Base-by-base conservation (phyloP, 2,888 invertebrate species). In the Erpobdella octoculata region DNA sequence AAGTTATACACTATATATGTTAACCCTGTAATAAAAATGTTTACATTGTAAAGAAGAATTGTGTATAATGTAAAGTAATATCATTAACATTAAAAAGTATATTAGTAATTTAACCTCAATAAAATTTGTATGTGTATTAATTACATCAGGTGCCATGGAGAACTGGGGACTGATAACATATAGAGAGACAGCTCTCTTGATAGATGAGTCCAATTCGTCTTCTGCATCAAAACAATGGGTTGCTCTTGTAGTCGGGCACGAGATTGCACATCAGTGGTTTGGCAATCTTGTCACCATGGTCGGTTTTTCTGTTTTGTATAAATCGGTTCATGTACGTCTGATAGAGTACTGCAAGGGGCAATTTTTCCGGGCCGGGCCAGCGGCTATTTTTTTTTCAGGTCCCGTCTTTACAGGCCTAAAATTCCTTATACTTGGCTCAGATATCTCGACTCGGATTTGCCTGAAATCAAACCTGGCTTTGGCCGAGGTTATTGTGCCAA, bases 91-190 rank as follows among this genome's bases (percentile, higher is more conserved):
- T n/a, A n/a, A n/a, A n/a, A n/a, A n/a, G n/a, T 12, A 41, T 15
- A 41, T 15, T 41, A 58, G 9, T 12, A 58, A 58, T 67, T 31
- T 64, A 12, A 9, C 59, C 21, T 59, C 12, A 59, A 15, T 59
- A 59, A 59, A 59, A 18, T 18, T 59, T 15, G 15, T 15, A 25
- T 59, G 21, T 15, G 15, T 59, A 59, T 59, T 18, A 15, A 53
- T n/a, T 69, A n/a, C 46, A 28, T n/a, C 71, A 75, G 91, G 93
- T 77, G 95, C 96, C 71, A 96, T 96, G 95, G 95, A 96, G 84
- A 97, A 97, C 84, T 97, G 96, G 96, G 96, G 96, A 8, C 85
- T 93, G 33, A 90, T 93, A 37, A 93, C 92, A n/a, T 93, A 91
- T 80, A 88, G 95, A 74, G 96, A 97, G 83, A 91, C 91, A 5